A percentile compares a stretch with the other conserved stretches of the same genome.
These are phyloP conservation scores for Abramis brama DNA, from an alignment of 2,113 vertebrate genomes.

Conservation along the genomic window DNA sequence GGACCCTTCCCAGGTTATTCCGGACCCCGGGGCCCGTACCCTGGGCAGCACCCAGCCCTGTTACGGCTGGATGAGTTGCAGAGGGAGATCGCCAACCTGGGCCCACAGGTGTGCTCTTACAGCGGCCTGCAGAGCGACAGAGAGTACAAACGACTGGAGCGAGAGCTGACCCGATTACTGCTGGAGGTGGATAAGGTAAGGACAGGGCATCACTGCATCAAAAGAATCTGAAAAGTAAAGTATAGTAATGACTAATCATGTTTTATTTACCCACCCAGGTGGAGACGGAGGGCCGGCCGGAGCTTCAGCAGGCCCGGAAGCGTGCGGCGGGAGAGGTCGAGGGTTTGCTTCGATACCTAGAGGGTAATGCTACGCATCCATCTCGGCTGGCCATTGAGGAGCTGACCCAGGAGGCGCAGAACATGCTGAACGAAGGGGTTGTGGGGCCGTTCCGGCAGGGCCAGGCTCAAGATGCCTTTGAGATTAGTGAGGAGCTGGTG, in stretches of 20 bases:
- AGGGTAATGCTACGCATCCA: constrained; percentile 91
- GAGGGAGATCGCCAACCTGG: constrained; percentile 84
- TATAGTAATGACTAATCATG: neutral
- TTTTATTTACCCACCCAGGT: constrained; percentile 66
- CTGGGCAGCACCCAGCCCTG: constrained; percentile 84
- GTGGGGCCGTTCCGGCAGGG: constrained; percentile 82
- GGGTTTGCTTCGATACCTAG: constrained; percentile 88
- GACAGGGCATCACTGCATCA: neutral
- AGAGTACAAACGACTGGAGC: constrained; percentile 89
- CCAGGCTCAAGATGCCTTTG: constrained; percentile 64
- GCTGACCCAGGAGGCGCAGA: constrained; percentile 85
- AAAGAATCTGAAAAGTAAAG: no score
- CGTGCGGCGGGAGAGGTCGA: constrained; percentile 89
- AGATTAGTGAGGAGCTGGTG: constrained; percentile 86
- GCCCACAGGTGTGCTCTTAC: constrained; percentile 88
- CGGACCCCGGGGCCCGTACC: constrained; percentile 42
- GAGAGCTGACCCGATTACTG: constrained; percentile 85
- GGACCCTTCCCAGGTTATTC: constrained; percentile 54
- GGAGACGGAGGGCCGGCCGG: constrained; percentile 87
- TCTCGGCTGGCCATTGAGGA: constrained; percentile 85
- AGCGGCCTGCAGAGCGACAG: constrained; percentile 88
- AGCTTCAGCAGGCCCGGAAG: constrained; percentile 89
- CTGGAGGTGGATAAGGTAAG: constrained; percentile 88
- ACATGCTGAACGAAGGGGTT: constrained; percentile 83
- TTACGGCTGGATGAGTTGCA: constrained; percentile 89